Percentiles rank a stretch among this genome's conserved stretches.
These are phyloP conservation scores for Drosophila borborema DNA, from an alignment of 2,888 invertebrate species.

Conservation along the genomic window DNA sequence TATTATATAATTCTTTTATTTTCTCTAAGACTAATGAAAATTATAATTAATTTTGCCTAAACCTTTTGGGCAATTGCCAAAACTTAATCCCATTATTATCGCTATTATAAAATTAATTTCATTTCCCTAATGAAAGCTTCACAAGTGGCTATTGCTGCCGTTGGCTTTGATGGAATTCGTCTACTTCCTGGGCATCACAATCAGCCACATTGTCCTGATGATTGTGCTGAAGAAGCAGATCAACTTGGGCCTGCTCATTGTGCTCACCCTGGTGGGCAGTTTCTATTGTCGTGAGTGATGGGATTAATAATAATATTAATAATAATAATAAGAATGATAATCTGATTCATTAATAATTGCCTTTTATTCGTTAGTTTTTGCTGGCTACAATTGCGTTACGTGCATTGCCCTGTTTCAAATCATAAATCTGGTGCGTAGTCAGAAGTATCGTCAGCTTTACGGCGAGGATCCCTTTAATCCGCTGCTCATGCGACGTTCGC, in stretches of 20 bases:
- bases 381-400: constrained; percentile 80
- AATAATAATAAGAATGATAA: background rate
- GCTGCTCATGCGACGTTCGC: constrained; percentile 13
- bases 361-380: constrained; percentile 65
- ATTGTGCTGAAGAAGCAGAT: constrained; percentile 67
- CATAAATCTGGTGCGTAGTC: constrained; percentile 74
- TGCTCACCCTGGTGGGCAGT: constrained; percentile 80
- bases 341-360: background rate
- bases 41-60: too few species aligned
- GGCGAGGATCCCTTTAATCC: constrained; percentile 83
- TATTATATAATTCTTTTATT: background rate
- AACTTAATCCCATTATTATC: background rate
- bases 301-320: too few species aligned
- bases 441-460: constrained; percentile 77
- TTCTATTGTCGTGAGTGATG: constrained; percentile 80
- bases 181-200: constrained; percentile 55
- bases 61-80: too few species aligned
- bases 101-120: background rate
- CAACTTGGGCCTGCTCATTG: constrained; percentile 80
- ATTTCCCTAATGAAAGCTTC: constrained; percentile 56
- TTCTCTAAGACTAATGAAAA: background rate
- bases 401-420: constrained; percentile 82
- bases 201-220: constrained; percentile 81
- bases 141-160: constrained; percentile 79
- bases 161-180: constrained; percentile 74